Evolutionary conservation across 2,888 invertebrate genomes (phyloP).

Genomic region (Scrobipalpa costella): DNA sequence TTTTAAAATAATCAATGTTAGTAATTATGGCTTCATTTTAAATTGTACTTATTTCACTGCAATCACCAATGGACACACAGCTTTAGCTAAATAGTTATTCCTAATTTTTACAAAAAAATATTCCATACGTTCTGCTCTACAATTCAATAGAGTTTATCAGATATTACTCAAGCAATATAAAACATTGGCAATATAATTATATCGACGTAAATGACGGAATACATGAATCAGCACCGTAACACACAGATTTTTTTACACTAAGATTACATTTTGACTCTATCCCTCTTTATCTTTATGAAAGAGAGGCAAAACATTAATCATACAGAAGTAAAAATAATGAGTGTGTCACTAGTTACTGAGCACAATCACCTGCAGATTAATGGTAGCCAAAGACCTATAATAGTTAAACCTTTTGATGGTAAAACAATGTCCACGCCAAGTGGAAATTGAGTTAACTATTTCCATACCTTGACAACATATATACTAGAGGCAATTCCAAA

Average conservation of each 20-base stretch:
- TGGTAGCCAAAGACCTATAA: no score
- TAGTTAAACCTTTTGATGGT: no score
- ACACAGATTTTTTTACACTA: neutral
- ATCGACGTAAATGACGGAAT: no score
- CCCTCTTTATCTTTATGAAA: slow-evolving; percentile 12
- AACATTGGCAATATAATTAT: neutral
- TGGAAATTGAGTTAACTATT: no score
- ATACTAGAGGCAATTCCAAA: no score
- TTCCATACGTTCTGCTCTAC: neutral
- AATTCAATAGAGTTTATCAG: neutral
- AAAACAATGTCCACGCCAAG: no score
- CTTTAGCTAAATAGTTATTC: neutral
- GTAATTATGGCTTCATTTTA: slow-evolving; percentile 5
- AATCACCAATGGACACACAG: slow-evolving; percentile 2
- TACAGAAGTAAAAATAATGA: no score
- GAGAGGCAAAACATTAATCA: slow-evolving; percentile 22
- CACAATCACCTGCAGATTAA: no score
- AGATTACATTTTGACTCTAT: slow-evolving; percentile 15
- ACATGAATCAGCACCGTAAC: no score
- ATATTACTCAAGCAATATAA: neutral
- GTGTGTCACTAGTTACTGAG: no score
- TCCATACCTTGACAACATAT: no score
- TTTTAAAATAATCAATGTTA: neutral
- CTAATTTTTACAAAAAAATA: neutral
- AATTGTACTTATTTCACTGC: slow-evolving; percentile 17